Evolutionary conservation across 2,888 invertebrate genomes (phyloP).

Genomic region (Ferdinandea cuprea): DNA sequence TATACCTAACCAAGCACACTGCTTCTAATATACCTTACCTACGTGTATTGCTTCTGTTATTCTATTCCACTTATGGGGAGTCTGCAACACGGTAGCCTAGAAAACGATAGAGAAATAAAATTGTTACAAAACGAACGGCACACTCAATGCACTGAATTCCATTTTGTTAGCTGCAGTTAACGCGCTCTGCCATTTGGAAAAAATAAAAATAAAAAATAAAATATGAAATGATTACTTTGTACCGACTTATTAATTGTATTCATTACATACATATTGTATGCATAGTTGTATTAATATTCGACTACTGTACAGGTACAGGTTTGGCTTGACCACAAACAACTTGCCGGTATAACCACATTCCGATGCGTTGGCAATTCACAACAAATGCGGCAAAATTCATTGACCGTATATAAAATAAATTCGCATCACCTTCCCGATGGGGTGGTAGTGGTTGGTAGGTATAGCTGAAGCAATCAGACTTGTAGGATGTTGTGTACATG

Average conservation of each 20-base stretch:
- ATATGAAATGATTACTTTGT: slow-evolving; percentile 42
- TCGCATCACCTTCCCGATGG: slow-evolving; percentile 8
- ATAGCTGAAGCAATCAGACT: background rate
- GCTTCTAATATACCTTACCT: background rate
- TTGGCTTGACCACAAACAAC: slow-evolving; percentile 28
- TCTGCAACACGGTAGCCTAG: slow-evolving; percentile 48
- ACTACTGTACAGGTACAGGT: slow-evolving; percentile 27
- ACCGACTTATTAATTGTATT: slow-evolving; percentile 5
- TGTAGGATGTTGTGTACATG: background rate
- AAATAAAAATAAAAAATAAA: no score
- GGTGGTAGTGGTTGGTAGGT: no score
- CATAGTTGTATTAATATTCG: background rate
- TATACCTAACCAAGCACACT: background rate
- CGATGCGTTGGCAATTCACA: slow-evolving; percentile 44
- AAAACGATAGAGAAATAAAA: slow-evolving; percentile 52
- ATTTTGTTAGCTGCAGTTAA: slow-evolving; percentile 15
- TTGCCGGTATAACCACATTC: slow-evolving; percentile 67
- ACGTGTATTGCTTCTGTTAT: slow-evolving; percentile 31
- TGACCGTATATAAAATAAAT: slow-evolving; percentile 50
- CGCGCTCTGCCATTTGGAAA: slow-evolving; percentile 9
- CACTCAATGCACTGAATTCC: slow-evolving; percentile 36
- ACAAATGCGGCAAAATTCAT: slow-evolving; percentile 44
- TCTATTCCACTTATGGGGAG: slow-evolving; percentile 29
- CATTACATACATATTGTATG: background rate
- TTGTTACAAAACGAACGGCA: slow-evolving; percentile 18